Percentiles rank a stretch among this genome's conserved stretches.
phyloP scores from a whole-genome alignment of 53 echinoderm and acorn worm species.

The Echinometra lucunter region DNA sequence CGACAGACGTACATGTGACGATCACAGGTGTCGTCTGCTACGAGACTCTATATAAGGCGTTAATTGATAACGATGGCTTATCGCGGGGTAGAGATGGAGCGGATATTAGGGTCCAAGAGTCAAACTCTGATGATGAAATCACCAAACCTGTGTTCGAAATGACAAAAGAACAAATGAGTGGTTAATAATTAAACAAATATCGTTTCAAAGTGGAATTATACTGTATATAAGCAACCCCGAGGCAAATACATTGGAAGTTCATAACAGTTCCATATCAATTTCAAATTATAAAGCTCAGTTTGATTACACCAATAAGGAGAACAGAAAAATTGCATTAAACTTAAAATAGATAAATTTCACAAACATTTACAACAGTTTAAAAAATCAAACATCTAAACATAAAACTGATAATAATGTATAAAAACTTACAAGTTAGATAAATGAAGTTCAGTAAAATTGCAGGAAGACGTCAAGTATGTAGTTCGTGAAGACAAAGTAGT shows the following conservation, averaged over 20 bases:
- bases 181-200: slow-evolving; percentile 25
- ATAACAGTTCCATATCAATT: background rate
- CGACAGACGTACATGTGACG: slow-evolving; percentile 37
- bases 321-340: background rate
- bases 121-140: background rate
- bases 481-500: background rate
- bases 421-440: slow-evolving; percentile 12
- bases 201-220: background rate
- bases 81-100: background rate
- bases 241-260: background rate
- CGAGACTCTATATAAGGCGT: background rate
- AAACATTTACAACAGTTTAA: background rate
- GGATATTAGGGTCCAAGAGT: slow-evolving; percentile 31
- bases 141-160: background rate
- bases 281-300: background rate
- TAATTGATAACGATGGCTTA: background rate
- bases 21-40: slow-evolving; percentile 25
- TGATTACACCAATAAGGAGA: background rate
- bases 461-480: background rate
- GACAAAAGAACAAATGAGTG: background rate
- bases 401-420: too few species aligned
- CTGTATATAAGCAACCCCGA: background rate
- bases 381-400: background rate
- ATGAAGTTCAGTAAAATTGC: background rate
- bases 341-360: too few species aligned